Evolutionary conservation across 2,797 vertebrate species (phyloP).

Genomic region (Acanthurus leucopareius): DNA sequence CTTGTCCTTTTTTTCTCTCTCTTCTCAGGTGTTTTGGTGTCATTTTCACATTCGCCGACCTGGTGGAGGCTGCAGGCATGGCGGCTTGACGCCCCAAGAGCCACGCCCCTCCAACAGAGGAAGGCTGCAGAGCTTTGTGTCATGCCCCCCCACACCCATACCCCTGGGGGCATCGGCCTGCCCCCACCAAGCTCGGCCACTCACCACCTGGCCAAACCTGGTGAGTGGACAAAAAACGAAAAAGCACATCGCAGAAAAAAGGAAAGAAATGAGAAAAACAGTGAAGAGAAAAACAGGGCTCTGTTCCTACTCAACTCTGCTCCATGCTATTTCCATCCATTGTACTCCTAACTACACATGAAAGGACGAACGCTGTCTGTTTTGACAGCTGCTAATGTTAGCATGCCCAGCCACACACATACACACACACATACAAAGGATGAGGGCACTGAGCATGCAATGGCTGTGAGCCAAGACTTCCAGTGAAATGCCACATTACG

Average conservation of each 20-base stretch:
- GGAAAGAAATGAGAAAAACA: not conserved
- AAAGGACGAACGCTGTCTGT: slow-evolving; percentile 47
- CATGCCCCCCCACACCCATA: slow-evolving; percentile 78
- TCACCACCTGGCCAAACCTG: slow-evolving; percentile 67
- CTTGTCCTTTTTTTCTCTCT: slow-evolving; percentile 26
- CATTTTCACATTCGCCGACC: slow-evolving; percentile 39
- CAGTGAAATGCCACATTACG: slow-evolving; percentile 71
- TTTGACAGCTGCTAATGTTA: slow-evolving; percentile 78
- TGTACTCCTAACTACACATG: not conserved
- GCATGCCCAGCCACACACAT: slow-evolving; percentile 47
- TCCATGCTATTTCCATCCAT: slow-evolving; percentile 44
- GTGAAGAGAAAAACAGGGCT: not conserved
- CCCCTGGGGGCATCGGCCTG: slow-evolving; percentile 70
- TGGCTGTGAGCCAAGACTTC: slow-evolving; percentile 60
- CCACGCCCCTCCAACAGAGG: slow-evolving; percentile 69
- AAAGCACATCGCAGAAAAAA: not conserved
- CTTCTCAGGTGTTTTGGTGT: slow-evolving; percentile 59
- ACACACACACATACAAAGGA: slow-evolving; percentile 40
- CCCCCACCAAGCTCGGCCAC: slow-evolving; percentile 41
- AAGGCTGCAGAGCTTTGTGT: slow-evolving; percentile 71
- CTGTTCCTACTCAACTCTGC: slow-evolving; percentile 23
- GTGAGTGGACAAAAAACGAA: slow-evolving; percentile 70
- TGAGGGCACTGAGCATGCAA: slow-evolving; percentile 50
- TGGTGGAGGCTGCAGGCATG: slow-evolving; percentile 71
- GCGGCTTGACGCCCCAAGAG: slow-evolving; percentile 67